A percentile compares a stretch with the other conserved stretches of the same genome.
These are phyloP conservation scores for Gobius niger DNA, from an alignment of 2,113 vertebrate genomes.

Conservation along the genomic window DNA sequence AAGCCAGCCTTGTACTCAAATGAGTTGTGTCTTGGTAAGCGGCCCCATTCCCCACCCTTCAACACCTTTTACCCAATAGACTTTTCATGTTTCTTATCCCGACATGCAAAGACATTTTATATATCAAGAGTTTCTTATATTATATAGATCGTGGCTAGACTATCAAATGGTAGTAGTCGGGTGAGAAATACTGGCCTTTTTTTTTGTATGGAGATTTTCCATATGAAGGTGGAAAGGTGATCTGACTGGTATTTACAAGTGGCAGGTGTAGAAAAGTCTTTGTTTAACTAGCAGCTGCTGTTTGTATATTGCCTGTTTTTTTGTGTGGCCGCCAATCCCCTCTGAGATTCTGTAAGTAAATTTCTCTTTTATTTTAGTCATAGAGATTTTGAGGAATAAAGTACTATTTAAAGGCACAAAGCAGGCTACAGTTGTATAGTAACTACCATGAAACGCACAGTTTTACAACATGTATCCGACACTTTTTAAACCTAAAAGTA, in stretches of 20 bases:
- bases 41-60: not conserved
- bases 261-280: not conserved
- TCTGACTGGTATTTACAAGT: not conserved
- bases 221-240: not conserved
- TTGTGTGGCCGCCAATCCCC: no score
- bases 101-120: no score
- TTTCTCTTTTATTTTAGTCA: no score
- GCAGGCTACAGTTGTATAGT: no score
- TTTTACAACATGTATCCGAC: no score
- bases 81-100: not conserved
- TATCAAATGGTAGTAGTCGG: conserved; percentile 12
- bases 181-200: not conserved
- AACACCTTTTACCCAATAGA: conserved; percentile 32
- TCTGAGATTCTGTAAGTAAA: no score
- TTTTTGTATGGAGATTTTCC: not conserved
- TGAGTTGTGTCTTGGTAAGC: conserved; percentile 22
- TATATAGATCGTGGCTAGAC: not conserved
- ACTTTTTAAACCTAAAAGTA: no score
- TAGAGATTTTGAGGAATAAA: no score
- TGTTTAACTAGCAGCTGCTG: not conserved
- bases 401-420: no score
- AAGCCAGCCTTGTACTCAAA: conserved; percentile 66
- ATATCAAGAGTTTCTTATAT: no score
- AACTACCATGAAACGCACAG: no score
- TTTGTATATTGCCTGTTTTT: not conserved